Conservation (phyloP, 2,113 vertebrate genomes). For the Pseudopodoces humilis region DNA sequence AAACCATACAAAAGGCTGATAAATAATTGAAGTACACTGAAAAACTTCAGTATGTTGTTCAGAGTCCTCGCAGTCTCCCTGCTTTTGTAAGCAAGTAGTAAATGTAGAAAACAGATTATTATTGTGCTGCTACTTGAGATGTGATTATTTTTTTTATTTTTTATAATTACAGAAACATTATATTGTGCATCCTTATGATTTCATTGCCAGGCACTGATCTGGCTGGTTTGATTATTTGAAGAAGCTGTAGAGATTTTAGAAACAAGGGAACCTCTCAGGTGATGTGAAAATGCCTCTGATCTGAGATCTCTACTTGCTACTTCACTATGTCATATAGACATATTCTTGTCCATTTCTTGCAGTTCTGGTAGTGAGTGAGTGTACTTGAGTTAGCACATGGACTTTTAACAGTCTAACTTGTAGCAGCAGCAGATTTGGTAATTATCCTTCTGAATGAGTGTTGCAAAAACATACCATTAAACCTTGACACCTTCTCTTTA, state of each 20-base stretch:
- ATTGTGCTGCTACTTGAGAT: neutral
- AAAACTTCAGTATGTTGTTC: neutral
- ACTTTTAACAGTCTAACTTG: neutral
- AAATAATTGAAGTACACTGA: neutral
- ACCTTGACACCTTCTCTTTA: neutral
- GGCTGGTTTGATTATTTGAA: neutral
- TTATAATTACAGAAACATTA: neutral
- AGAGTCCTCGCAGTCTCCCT: neutral
- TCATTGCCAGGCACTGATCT: neutral
- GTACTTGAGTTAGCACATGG: neutral
- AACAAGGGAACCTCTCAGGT: neutral
- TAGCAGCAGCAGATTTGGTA: neutral
- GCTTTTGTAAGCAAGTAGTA: neutral
- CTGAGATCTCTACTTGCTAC: neutral
- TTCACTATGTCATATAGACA: neutral
- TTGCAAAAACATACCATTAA: neutral
- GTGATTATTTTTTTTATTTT: neutral
- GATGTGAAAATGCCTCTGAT: neutral
- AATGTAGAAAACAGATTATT: neutral
- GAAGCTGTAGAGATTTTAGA: neutral
- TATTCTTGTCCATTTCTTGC: neutral
- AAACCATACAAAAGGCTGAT: neutral
- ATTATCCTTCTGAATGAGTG: neutral
- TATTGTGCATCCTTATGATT: neutral
- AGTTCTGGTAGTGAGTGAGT: neutral